Evolutionary conservation across 53 echinoderm and acorn worm genomes (phyloP).

Genomic region (Astropecten irregularis): DNA sequence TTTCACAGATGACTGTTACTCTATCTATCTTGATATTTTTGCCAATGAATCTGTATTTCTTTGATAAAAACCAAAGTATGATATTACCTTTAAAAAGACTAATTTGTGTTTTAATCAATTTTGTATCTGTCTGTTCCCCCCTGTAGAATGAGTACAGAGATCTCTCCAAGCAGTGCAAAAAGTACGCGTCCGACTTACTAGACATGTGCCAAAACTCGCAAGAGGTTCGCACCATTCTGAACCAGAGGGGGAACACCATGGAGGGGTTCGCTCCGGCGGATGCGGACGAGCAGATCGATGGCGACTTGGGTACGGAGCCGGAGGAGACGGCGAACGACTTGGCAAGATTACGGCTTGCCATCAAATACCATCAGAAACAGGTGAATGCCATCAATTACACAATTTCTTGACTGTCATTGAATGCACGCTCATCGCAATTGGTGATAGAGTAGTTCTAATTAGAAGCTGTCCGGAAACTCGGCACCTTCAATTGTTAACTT

Average conservation of each 20-base stretch:
- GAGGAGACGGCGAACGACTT: constrained; percentile 38
- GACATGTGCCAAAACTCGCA: constrained; percentile 98
- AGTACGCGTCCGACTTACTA: constrained; percentile 94
- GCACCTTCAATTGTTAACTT: too few relatives aligned
- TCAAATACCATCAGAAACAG: constrained; percentile 91
- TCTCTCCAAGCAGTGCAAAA: constrained; percentile 79
- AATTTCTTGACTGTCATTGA: not conserved
- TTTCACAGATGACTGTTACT: too few relatives aligned
- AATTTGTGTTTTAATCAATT: too few relatives aligned
- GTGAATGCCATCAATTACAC: constrained; percentile 8
- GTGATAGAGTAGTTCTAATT: too few relatives aligned
- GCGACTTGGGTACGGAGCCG: not conserved
- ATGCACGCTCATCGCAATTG: too few relatives aligned
- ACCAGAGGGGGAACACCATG: constrained; percentile 68
- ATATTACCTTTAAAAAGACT: too few relatives aligned
- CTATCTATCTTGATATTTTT: too few relatives aligned
- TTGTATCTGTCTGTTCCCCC: not conserved
- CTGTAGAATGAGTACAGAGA: constrained; percentile 92
- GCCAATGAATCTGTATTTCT: too few relatives aligned
- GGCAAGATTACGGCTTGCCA: constrained; percentile 80
- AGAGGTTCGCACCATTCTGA: constrained; percentile 87
- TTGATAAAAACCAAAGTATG: too few relatives aligned
- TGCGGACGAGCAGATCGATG: constrained; percentile 30
- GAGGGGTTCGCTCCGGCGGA: constrained; percentile 56
- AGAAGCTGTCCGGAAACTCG: too few relatives aligned